Base-by-base conservation (phyloP, 2,888 invertebrate genomes). In the Cantharis rustica region DNA sequence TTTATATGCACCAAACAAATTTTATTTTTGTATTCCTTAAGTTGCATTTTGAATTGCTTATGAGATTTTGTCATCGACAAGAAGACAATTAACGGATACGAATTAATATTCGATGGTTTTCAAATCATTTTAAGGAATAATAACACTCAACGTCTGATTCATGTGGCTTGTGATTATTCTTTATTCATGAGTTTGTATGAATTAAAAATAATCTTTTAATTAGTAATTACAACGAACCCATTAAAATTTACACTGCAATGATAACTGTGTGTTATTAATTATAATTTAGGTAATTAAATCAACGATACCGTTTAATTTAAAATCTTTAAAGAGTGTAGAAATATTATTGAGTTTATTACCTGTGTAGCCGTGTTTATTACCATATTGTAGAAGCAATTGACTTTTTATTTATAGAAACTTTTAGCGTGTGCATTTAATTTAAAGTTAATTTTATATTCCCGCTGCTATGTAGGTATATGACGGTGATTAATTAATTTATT, bases 31-130 rank as follows among this genome's bases (percentile, higher is more conserved):
- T 68, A 76, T 76, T 76, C 73, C 17, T 61, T 72, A 17, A 70
- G 10, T 11, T 66, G 9, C 64, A 61, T 23, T 23, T 71, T 17
- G 20, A 68, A 62, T 68, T 61, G 27, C 9, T 23, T 23, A 23
- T 23, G 7, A 23, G 9, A 23, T 23, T 23, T 23, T 23, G 20
- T 71, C 61, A 26, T 31, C 71, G 16, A 26, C 61, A 7, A 63
- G 20, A 68, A 66, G 70, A 76, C 76, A 76, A 76, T 76, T 76
- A 76, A 68, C 76, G 76, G 76, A 76, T 68, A 70, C 73, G 76
- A 76, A 71, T 73, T 71, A 74, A 3, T 5, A 31, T 31, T 31
- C 5, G 31, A 31, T 31, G 31, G 9, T 7, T 23, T 23, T 23
- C 23, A 23, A 23, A 23, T 23, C 7, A 71, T 69, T 75, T 72